These are phyloP conservation scores for Trichomalopsis sarcophagae DNA, from an alignment of 1,140 invertebrate genomes.

Conservation along the genomic window DNA sequence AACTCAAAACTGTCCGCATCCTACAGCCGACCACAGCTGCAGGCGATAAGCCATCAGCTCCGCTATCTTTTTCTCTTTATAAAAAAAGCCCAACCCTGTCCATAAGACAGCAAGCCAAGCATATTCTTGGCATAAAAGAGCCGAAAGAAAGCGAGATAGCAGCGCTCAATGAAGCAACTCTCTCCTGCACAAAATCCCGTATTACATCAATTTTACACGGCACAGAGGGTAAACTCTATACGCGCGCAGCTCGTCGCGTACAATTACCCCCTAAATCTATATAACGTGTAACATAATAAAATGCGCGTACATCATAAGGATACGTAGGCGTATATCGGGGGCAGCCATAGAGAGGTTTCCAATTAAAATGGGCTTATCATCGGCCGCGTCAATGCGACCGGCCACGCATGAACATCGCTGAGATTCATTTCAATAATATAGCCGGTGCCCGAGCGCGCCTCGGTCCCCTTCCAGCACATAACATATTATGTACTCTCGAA, in stretches of 20 bases:
- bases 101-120: neutral
- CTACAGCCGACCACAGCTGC: no score
- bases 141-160: neutral
- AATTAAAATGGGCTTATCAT: constrained; percentile 69
- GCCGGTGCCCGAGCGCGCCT: no score
- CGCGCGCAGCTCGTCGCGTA: no score
- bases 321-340: neutral
- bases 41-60: no score
- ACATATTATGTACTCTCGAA: no score
- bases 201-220: constrained; percentile 4
- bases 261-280: neutral
- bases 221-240: no score
- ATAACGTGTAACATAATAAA: neutral
- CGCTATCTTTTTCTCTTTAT: neutral
- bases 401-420: constrained; percentile 53
- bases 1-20: no score
- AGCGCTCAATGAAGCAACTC: neutral
- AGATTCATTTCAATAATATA: neutral
- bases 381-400: constrained; percentile 60
- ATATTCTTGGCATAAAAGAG: neutral
- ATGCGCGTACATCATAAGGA: neutral
- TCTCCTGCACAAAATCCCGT: neutral
- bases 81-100: neutral
- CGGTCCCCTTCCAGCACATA: no score
- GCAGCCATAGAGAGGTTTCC: constrained; percentile 58